Percentiles rank a stretch among this genome's conserved stretches.
These are phyloP conservation scores for Acridotheres tristis DNA, from an alignment of 2,797 vertebrate species.

Conservation along the genomic window DNA sequence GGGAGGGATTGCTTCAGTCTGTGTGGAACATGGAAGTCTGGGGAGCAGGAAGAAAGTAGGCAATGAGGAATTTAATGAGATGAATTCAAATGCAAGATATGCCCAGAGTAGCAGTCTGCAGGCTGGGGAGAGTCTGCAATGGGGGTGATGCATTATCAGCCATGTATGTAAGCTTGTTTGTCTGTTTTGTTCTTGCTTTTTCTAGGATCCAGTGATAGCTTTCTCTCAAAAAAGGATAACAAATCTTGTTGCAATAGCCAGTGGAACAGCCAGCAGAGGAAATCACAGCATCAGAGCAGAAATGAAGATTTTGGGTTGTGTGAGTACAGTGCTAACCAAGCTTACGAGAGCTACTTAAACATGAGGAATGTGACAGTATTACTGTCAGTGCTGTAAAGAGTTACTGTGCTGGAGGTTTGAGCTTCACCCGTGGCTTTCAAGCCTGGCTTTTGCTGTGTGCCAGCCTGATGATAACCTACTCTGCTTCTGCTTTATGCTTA, in stretches of 20 bases:
- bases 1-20: neutral
- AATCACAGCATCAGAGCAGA: neutral
- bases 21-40: neutral
- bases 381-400: neutral
- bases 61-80: neutral
- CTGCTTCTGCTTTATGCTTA: neutral
- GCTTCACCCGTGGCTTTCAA: neutral
- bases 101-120: neutral
- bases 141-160: neutral
- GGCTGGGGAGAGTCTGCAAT: neutral
- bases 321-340: neutral
- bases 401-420: neutral
- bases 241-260: conserved; percentile 84
- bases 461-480: neutral
- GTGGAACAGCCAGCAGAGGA: conserved; percentile 16
- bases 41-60: neutral
- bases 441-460: neutral
- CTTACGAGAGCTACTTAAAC: neutral
- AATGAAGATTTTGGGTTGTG: neutral
- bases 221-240: conserved; percentile 81
- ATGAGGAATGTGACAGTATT: neutral
- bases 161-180: neutral
- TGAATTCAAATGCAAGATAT: neutral
- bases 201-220: conserved; percentile 79
- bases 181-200: neutral